Conservation (phyloP, 1,140 invertebrate genomes). For the Penaeus vannamei region DNA sequence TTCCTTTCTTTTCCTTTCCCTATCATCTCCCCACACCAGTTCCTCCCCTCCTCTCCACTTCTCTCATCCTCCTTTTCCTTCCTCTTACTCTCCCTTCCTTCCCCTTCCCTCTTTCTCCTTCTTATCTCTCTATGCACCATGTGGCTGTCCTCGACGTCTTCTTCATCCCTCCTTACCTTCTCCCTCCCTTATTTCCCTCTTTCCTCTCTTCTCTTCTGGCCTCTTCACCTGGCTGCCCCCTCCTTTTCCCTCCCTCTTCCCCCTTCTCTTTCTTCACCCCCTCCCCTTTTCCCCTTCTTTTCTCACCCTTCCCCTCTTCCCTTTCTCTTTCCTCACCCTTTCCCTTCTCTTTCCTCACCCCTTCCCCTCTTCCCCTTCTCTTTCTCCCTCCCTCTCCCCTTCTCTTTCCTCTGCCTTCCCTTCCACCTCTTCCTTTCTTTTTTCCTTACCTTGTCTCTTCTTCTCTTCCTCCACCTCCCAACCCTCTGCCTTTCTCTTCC, state of each 20-base stretch:
- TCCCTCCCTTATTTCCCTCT: neutral
- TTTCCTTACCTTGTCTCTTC: no score
- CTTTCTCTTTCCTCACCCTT: no score
- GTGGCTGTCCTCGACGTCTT: neutral
- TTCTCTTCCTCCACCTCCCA: no score
- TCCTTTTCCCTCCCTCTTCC: neutral
- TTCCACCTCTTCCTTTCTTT: no score
- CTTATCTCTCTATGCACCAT: neutral
- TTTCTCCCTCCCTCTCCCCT: neutral
- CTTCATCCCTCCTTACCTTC: neutral
- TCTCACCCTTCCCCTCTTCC: no score
- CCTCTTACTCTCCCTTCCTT: neutral
- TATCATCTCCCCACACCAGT: no score
- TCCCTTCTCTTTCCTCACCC: no score
- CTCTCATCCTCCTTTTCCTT: no score
- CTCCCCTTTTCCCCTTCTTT: no score
- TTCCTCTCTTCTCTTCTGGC: neutral
- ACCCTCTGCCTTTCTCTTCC: no score
- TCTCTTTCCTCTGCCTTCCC: neutral
- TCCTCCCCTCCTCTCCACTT: neutral
- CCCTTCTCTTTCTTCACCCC: neutral
- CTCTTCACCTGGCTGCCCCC: neutral
- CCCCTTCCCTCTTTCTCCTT: neutral
- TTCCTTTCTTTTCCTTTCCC: no score
- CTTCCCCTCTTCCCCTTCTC: no score